Evolutionary conservation across 1,140 invertebrate species (phyloP).

Genomic region (Tribolium castaneum): DNA sequence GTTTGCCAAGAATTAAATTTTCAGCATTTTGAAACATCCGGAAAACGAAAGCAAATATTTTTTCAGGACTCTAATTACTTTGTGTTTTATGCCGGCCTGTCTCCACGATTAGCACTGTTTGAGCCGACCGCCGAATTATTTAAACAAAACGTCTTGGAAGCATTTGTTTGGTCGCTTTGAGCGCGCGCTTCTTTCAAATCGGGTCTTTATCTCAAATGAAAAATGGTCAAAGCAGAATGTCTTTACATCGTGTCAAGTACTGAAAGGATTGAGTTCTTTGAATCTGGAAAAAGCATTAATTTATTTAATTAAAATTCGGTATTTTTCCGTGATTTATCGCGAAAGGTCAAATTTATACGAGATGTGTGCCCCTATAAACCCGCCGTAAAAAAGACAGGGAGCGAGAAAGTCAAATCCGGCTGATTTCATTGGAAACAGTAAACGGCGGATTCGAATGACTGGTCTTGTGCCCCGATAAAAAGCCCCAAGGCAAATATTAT

Average conservation of each 20-base stretch:
- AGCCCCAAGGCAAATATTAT: conserved; percentile 18
- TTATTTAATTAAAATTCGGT: conserved; percentile 1
- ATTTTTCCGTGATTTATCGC: neutral
- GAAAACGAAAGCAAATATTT: neutral
- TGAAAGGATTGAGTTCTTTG: neutral
- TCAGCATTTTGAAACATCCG: neutral
- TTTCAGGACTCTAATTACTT: neutral
- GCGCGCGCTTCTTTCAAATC: neutral
- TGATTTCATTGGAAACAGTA: conserved; percentile 47
- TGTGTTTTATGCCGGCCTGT: no score
- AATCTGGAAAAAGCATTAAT: conserved; percentile 6
- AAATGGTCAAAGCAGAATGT: conserved; percentile 11
- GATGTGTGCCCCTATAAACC: conserved; percentile 39
- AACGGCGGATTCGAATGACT: conserved; percentile 36
- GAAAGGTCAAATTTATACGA: conserved; percentile 26
- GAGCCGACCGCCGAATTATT: no score
- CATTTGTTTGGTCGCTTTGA: neutral
- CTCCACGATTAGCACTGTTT: no score
- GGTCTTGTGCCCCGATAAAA: conserved; percentile 10
- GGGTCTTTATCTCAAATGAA: neutral
- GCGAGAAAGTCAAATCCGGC: conserved; percentile 46
- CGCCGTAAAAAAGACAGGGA: conserved; percentile 42
- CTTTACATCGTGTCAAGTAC: neutral
- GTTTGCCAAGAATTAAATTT: neutral
- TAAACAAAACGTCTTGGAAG: neutral